phyloP scores from a whole-genome alignment of 2,888 invertebrate species.

The Hemithea aestivaria region DNA sequence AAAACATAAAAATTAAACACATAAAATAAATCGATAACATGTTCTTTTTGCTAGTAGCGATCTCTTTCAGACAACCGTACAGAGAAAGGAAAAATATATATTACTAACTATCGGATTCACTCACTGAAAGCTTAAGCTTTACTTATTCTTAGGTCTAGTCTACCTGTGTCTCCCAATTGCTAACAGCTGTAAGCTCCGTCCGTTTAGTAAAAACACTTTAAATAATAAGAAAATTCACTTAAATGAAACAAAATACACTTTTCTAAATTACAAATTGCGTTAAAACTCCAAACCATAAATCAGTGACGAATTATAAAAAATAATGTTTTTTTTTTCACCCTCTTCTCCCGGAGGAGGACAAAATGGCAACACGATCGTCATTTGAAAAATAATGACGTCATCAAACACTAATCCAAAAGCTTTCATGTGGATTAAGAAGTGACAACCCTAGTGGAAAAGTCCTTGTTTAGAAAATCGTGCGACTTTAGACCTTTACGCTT shows the following conservation, averaged over 20 bases:
- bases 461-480: not conserved
- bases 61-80: no score
- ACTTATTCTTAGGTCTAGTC: no score
- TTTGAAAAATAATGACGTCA: constrained; percentile 77
- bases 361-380: constrained; percentile 73
- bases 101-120: no score
- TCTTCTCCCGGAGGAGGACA: constrained; percentile 50
- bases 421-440: constrained; percentile 74
- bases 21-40: no score
- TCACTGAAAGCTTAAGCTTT: no score
- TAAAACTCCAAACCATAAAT: constrained; percentile 51
- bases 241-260: constrained; percentile 26
- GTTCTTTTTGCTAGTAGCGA: no score
- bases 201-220: no score
- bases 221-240: no score
- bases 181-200: no score
- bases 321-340: constrained; percentile 39
- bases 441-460: constrained; percentile 28
- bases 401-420: constrained; percentile 79
- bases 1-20: no score
- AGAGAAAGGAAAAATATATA: no score
- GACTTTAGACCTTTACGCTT: constrained; percentile 34
- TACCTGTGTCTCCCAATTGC: no score
- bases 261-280: constrained; percentile 38
- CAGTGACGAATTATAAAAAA: constrained; percentile 44